A percentile compares a stretch with the other conserved stretches of the same genome.
phyloP scores from a whole-genome alignment of 2,797 vertebrate species.

The Syngnathus acus region DNA sequence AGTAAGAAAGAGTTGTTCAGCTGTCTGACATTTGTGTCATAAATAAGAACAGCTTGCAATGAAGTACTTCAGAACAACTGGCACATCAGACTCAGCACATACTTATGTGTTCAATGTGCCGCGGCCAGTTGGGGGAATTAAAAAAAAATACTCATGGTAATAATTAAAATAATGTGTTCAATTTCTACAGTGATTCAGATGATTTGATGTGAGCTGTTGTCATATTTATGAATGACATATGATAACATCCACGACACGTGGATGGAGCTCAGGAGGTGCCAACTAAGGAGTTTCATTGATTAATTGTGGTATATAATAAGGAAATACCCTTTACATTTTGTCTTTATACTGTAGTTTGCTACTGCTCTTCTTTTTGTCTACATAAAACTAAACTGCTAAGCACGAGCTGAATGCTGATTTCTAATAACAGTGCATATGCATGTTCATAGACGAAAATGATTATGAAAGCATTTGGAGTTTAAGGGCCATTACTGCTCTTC shows the following conservation, averaged over 20 bases:
- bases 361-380: background rate
- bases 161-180: too few relatives aligned
- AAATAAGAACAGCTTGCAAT: too few relatives aligned
- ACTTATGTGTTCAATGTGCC: too few relatives aligned
- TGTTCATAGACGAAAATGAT: slow-evolving; percentile 9
- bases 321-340: background rate
- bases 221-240: too few relatives aligned
- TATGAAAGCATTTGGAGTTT: slow-evolving; percentile 23
- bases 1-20: background rate
- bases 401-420: background rate
- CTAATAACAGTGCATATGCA: background rate
- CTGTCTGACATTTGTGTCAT: background rate
- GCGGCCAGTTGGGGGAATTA: too few relatives aligned
- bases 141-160: too few relatives aligned
- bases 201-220: too few relatives aligned
- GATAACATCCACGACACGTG: too few relatives aligned
- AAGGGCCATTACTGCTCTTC: slow-evolving; percentile 19
- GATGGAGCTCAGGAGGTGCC: background rate
- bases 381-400: background rate
- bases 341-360: background rate
- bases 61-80: too few relatives aligned
- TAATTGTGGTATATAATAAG: background rate
- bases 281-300: background rate
- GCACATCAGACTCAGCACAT: too few relatives aligned
- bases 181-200: too few relatives aligned